Base-by-base conservation (phyloP, 35 echinoderm and acorn worm species). In the Eucidaris tribuloides region DNA sequence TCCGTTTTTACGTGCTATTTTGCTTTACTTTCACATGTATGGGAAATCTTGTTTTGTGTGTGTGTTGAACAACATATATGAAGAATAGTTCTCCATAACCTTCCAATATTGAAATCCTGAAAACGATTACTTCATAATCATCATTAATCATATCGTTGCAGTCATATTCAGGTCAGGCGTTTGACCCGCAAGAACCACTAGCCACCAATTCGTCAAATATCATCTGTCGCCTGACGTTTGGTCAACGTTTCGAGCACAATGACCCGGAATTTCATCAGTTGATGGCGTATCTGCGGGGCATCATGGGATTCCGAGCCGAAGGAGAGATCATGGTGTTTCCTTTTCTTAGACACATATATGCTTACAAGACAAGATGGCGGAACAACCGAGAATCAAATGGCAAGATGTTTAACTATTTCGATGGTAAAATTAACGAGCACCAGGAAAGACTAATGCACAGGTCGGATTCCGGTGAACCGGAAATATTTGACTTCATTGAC, bases 181-280 rank as follows among this genome's bases (percentile, higher is more conserved):
- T 74, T 20, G 68, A 74, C 24, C 68, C 68, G 2, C 68, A 44
- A 19, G 68, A n/a, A 44, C 41, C 68, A 15, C 7, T 74, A 40
- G 68, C 68, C 28, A 74, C 68, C 68, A 74, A 74, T 36, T 74
- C 68, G 23, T 82, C 80, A 32, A 82, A 82, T 30, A 39, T 82
- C 54, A 82, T 82, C 22, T 82, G 80, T 42, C 37, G 50, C 35
- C 52, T 82, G 19, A 62, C 55, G 15, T 82, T 82, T 42, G 80
- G 80, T 20, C 52, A 41, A 14, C 48, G 80, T 7, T 82, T 82
- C 37, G 50, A 82, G 54, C 58, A 82, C 54, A 59, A 57, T 14
- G 80, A 82, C 38, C 50, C 80, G 5, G 58, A 58, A 22, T 82
- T 82, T 25, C 80, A 62, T 15, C 46, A 60, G 36, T 45, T 82